Evolutionary conservation across 1,140 invertebrate genomes (phyloP), one percentile per base, ranked within the genome.

Genomic region (Bombus pascuorum): DNA sequence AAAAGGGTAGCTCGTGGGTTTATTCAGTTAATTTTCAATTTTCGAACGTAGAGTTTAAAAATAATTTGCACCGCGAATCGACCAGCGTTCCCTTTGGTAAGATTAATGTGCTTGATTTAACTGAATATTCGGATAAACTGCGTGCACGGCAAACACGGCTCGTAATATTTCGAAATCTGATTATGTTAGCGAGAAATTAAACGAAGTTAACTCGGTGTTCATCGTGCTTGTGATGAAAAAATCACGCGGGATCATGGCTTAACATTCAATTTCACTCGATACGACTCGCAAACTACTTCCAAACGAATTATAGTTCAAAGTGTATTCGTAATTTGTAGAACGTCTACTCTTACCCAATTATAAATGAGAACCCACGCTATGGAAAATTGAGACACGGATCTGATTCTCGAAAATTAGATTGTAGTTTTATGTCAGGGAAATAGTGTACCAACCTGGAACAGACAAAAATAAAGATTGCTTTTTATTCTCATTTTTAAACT

Each of bases 71-170:
- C 73, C 59, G 34, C 9, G 28, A 74, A 82, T 75, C 10, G 44
- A 12, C n/a, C 12, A 3, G n/a, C n/a, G 22, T 42, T 53, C 42
- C 34, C 44, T 66, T 77, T 53, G 34, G 15, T 37, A 42, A 57
- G 47, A 78, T 68, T 83, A 78, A 83, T 78, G 28, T 25, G 12
- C 25, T 32, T 44, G 73, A n/a, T 83, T 82, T 74, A 62, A 74
- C 39, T 32, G 71, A 59, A 65, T 82, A 82, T 74, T 53, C 73
- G 34, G 28, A 59, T 72, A 57, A 81, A 83, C 68, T 47, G 59
- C 10, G 59, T 53, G 4, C 47, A 8, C 37, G 32, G 37, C 5
- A 34, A n/a, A 65, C 59, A 66, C 22, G 22, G 53, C 62, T 28
- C 18, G 73, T 68, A 68, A 77, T 53, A 28, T 32, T 57, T 77